These are phyloP conservation scores for Geotrupes spiniger DNA, from an alignment of 2,888 invertebrate species.

Conservation along the genomic window DNA sequence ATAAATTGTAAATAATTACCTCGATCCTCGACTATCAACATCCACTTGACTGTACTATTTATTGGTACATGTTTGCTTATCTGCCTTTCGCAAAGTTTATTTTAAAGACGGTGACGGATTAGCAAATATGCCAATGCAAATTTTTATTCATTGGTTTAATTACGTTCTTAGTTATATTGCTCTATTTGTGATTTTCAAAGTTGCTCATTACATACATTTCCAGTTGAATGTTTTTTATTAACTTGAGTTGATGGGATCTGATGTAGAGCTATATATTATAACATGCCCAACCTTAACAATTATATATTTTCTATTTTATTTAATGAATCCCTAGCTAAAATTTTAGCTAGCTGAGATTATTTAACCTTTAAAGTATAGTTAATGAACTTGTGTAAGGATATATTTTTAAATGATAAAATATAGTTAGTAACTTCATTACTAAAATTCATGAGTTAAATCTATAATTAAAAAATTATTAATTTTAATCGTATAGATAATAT, in stretches of 20 bases:
- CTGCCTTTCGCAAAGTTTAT: no score
- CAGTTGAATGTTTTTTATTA: no score
- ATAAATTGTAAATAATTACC: no score
- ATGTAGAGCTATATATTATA: constrained; percentile 64
- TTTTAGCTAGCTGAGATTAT: constrained; percentile 53
- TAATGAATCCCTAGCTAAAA: constrained; percentile 54
- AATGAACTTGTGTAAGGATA: constrained; percentile 66
- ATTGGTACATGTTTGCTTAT: no score
- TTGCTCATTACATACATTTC: no score
- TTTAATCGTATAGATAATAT: constrained; percentile 58
- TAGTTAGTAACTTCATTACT: constrained; percentile 58
- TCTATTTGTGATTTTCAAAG: no score
- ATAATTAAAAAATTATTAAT: constrained; percentile 47
- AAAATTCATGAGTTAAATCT: constrained; percentile 46
- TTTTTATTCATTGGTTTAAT: no score
- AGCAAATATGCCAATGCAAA: no score
- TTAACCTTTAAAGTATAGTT: constrained; percentile 52
- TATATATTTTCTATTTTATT: constrained; percentile 58
- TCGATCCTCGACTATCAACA: no score
- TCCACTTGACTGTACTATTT: no score
- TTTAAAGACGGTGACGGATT: no score
- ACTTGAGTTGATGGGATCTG: constrained; percentile 71
- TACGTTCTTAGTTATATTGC: no score
- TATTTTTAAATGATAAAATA: constrained; percentile 71
- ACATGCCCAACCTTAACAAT: constrained; percentile 61